Conservation (phyloP, 1,140 invertebrate species). For the Sarcophaga bullata region DNA sequence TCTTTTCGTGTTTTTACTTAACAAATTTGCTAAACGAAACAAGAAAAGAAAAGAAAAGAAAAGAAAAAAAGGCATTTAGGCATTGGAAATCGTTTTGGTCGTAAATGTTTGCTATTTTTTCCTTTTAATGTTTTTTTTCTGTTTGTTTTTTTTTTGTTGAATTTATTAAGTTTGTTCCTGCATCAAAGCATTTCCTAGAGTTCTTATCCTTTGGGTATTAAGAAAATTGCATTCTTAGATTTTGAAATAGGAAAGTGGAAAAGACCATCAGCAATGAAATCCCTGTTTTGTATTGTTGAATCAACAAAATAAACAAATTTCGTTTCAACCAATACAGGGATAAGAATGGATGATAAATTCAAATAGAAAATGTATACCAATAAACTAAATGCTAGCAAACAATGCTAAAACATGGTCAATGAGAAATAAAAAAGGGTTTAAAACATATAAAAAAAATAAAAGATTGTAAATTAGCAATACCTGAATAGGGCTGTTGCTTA, state of each 20-base stretch:
- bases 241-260: not conserved
- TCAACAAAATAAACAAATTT: conserved; percentile 25
- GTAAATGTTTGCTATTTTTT: not conserved
- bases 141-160: not conserved
- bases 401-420: no score
- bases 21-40: not conserved
- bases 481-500: no score
- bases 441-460: not conserved
- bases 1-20: not conserved
- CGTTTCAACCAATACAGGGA: not conserved
- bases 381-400: not conserved
- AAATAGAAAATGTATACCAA: not conserved
- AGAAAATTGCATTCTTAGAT: conserved; percentile 39
- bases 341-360: not conserved
- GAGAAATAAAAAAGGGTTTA: not conserved
- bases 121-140: not conserved
- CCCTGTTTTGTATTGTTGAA: conserved; percentile 24
- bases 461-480: no score
- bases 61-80: conserved; percentile 29
- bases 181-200: conserved; percentile 33
- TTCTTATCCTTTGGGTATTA: conserved; percentile 40
- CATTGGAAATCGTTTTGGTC: conserved; percentile 22
- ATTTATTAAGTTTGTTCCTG: conserved; percentile 1
- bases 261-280: conserved; percentile 10
- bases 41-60: no score